Evolutionary conservation across 2,888 invertebrate species (phyloP).

Genomic region (Lasioglossum zephyrum): DNA sequence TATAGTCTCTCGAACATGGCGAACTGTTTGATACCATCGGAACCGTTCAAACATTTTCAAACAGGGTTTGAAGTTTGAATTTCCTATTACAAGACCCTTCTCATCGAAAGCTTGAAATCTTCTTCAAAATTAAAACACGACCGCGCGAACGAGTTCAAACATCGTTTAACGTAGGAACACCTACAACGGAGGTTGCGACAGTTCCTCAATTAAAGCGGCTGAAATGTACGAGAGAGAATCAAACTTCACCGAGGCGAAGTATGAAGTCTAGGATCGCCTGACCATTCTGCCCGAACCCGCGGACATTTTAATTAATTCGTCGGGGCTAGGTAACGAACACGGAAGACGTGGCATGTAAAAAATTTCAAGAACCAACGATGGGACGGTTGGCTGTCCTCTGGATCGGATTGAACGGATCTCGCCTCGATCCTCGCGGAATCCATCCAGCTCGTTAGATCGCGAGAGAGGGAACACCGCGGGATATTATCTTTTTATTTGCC

Average conservation of each 20-base stretch:
- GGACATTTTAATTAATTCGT: constrained; percentile 11
- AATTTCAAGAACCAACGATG: neutral
- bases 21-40: neutral
- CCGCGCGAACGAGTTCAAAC: neutral
- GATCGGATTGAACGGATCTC: neutral
- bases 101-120: neutral
- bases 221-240: neutral
- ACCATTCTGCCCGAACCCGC: neutral
- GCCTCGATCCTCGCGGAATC: neutral
- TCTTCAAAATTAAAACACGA: neutral
- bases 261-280: neutral
- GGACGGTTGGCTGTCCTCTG: neutral
- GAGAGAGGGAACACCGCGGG: constrained; percentile 8
- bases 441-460: neutral
- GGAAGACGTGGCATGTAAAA: neutral
- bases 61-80: neutral
- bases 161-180: neutral
- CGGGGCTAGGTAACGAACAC: neutral
- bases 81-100: neutral
- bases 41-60: neutral
- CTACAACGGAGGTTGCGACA: neutral
- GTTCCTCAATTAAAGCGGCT: neutral
- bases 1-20: too few species aligned
- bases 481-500: constrained; percentile 40
- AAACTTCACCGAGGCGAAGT: neutral